Evolutionary conservation across 2,113 vertebrate genomes (phyloP).

Genomic region (Rostratula benghalensis): DNA sequence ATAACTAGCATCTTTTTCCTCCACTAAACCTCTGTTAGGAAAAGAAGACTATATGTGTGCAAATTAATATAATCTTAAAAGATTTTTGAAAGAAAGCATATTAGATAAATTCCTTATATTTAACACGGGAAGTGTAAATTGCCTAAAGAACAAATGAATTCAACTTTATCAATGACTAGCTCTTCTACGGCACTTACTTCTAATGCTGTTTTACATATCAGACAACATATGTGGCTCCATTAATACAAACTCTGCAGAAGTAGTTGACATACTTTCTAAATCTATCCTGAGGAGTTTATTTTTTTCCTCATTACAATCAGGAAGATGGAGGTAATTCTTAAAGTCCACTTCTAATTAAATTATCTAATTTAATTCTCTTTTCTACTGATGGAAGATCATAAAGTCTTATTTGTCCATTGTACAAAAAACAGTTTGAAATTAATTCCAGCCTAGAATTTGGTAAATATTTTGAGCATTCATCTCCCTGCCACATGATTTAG

Average conservation of each 20-base stretch:
- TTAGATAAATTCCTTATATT: background rate
- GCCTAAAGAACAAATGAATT: background rate
- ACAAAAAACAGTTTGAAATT: background rate
- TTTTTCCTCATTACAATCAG: background rate
- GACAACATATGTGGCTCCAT: background rate
- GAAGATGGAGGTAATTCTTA: background rate
- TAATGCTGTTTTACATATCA: background rate
- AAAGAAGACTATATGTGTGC: background rate
- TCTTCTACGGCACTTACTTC: background rate
- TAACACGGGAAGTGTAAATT: background rate
- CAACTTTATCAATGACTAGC: background rate
- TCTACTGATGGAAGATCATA: background rate
- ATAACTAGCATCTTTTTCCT: background rate
- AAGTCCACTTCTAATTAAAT: background rate
- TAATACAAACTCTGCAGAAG: background rate
- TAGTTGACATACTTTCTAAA: background rate
- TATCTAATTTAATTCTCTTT: background rate
- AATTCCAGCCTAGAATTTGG: background rate
- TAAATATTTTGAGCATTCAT: background rate
- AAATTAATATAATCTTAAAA: slow-evolving; percentile 12
- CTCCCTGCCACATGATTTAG: background rate
- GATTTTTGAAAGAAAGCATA: too few species aligned
- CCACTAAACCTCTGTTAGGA: background rate
- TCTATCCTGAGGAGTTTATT: background rate
- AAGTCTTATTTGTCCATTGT: background rate